Evolutionary conservation across 2,888 invertebrate species (phyloP), one percentile per base, ranked within the genome.

Genomic region (Zaprionus obscuricornis): DNA sequence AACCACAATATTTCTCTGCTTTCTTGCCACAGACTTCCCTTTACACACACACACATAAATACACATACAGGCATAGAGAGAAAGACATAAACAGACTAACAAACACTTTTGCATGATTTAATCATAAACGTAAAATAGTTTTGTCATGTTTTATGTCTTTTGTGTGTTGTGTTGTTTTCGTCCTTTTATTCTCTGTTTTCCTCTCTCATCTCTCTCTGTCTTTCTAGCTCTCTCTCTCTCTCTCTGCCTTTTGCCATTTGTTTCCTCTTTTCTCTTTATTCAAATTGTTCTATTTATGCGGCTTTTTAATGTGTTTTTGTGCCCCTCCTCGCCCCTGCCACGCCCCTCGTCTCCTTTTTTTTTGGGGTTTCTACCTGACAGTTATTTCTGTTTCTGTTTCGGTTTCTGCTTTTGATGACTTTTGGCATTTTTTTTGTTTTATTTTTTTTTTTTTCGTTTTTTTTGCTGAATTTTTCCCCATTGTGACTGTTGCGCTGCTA

Each of bases 91-190:
- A n/a, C n/a, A n/a, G n/a, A n/a, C n/a, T n/a, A n/a, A n/a, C n/a
- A n/a, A n/a, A n/a, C 20, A 45, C 37, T 50, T 39, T 11, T 51
- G 43, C 68, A 69, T 81, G 85, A 81, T 85, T 81, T 85, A 82
- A 85, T 85, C 85, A 85, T 82, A 81, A 74, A 69, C 68, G 59
- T 59, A 65, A 78, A 81, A 82, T 85, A 74, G 85, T 78, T 81
- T 78, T 82, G 79, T 74, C 72, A 64, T 78, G 73, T 82, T 81
- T 66, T 55, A 59, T 60, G 37, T 34, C 27, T 13, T 14, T 14
- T 13, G 31, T 42, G n/a, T 17, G 10, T 13, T 11, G 13, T n/a
- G n/a, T n/a, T n/a, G n/a, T n/a, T n/a, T n/a, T n/a, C n/a, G n/a
- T n/a, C n/a, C n/a, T n/a, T n/a, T n/a, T n/a, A n/a, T n/a, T n/a